Conservation (phyloP, 2,888 invertebrate species). For the Tipula confusa region DNA sequence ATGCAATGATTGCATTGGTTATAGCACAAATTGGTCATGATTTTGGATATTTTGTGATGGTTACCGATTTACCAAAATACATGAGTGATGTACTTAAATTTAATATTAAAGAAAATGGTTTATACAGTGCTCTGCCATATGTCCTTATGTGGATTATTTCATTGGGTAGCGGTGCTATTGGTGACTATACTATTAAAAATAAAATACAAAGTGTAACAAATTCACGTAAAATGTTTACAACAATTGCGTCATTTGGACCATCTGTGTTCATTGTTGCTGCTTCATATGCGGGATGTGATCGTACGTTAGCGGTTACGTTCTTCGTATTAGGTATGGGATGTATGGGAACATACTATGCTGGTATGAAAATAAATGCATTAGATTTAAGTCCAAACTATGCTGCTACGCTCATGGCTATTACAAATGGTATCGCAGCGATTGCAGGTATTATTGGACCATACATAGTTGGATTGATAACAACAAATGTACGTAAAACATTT, state of each 20-base stretch:
- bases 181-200: constrained; percentile 63
- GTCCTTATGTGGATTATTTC: constrained; percentile 59
- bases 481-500: constrained; percentile 51
- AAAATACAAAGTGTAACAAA: constrained; percentile 55
- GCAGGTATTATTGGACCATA: constrained; percentile 67
- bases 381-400: constrained; percentile 64
- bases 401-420: constrained; percentile 64
- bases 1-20: constrained; percentile 70
- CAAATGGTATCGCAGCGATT: constrained; percentile 68
- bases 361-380: constrained; percentile 65
- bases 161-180: constrained; percentile 59
- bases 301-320: constrained; percentile 56
- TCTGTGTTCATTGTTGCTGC: constrained; percentile 64
- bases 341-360: constrained; percentile 67
- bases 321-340: constrained; percentile 65
- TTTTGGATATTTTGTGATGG: constrained; percentile 64
- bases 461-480: constrained; percentile 61
- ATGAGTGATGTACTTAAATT: constrained; percentile 59
- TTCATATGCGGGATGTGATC: constrained; percentile 65
- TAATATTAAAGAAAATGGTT: constrained; percentile 57
- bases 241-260: constrained; percentile 63
- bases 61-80: constrained; percentile 61
- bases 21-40: constrained; percentile 66
- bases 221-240: constrained; percentile 63
- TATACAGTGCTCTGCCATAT: constrained; percentile 59